Base-by-base conservation (phyloP, 2,797 vertebrate species). In the Gymnodraco acuticeps region DNA sequence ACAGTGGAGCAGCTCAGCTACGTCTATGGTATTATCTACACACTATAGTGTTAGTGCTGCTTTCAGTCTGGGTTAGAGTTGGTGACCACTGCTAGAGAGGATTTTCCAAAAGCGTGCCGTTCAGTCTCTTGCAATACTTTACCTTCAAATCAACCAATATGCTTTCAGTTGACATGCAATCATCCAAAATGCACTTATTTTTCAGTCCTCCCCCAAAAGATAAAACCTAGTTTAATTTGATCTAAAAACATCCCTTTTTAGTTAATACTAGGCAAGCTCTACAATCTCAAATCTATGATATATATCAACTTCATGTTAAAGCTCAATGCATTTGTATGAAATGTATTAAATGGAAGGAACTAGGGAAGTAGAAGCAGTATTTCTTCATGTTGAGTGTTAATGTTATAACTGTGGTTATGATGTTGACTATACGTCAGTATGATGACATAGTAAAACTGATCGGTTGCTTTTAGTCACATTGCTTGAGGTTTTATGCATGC, bases 401-500 rank as follows among this genome's bases (percentile, higher is more conserved):
- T 69, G 46, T 20, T 50, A 17, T 13, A 42, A 61, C 38, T 64
- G 23, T 33, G 4, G 67, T 81, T 80, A 73, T 47, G 56, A 10
- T 48, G 61, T 46, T 56, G 66, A 64, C 61, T 69, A 48, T 59
- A 61, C 38, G 5, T 59, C 46, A 68, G 10, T 45, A 56, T 61
- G 23, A 80, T 73, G 68, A 52, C 54, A 71, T 17, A 43, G 50
- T 46, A 23, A 76, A 58, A 38, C 47, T 53, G 51, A 45, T 74
- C 53, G 71, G 71, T 33, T 31, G 20, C 41, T 56, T 55, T 60
- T 7, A 66, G 66, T 83, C 76, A 48, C 54, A 64, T 45, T 61
- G 55, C 55, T 78, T 50, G 67, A 61, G 63, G 59, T 54, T 76
- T 68, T 42, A 59, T 15, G 89, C 95, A 97, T 96, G 95, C 93